These are phyloP conservation scores for Melieria crassipennis DNA, from an alignment of 2,888 invertebrate species.

Conservation along the genomic window DNA sequence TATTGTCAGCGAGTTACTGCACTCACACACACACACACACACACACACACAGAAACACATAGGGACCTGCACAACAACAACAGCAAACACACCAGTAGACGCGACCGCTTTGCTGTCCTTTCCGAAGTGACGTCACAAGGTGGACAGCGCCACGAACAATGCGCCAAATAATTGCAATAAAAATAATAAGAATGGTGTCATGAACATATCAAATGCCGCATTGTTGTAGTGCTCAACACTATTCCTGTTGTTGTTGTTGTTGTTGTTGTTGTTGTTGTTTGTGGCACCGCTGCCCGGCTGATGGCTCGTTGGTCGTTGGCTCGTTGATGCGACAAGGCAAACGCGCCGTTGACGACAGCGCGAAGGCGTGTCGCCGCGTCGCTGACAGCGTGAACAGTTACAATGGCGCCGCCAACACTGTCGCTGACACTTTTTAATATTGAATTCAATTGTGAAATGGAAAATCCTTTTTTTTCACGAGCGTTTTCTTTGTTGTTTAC, in stretches of 20 bases:
- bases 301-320: not conserved
- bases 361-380: not conserved
- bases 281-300: not conserved
- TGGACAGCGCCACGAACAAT: not conserved
- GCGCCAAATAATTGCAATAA: not conserved
- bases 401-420: constrained; percentile 24
- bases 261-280: not conserved
- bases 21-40: constrained; percentile 4
- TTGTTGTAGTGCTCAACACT: not conserved
- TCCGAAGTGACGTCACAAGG: not conserved
- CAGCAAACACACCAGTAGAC: not conserved
- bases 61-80: constrained; percentile 15
- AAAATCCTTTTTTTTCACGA: constrained; percentile 6
- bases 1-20: constrained; percentile 33
- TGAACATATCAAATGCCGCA: not conserved
- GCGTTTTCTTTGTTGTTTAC: not conserved
- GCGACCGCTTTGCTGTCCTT: too few relatives aligned
- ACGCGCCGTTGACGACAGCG: too few relatives aligned
- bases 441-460: constrained; percentile 25
- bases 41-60: constrained; percentile 1
- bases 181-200: constrained; percentile 20
- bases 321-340: not conserved
- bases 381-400: not conserved
- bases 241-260: not conserved
- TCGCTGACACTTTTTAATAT: constrained; percentile 28